A percentile compares a stretch with the other conserved stretches of the same genome.
Evolutionary conservation across 2,888 invertebrate species (phyloP).

Genomic region (Acutogordius australiensis): DNA sequence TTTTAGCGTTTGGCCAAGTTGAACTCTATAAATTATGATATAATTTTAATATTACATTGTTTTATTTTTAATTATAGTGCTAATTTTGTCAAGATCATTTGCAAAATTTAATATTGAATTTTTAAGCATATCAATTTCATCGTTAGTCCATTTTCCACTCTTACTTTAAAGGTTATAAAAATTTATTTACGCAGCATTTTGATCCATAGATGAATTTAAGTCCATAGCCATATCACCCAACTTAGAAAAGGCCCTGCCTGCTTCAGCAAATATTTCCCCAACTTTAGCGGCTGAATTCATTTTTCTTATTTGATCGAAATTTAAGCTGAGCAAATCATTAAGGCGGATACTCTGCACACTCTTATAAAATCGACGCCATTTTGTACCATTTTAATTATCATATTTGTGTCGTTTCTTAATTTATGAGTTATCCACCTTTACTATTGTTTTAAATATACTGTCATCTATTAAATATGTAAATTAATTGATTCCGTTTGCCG

Average conservation of each 20-base stretch:
- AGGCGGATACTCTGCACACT: too few species aligned
- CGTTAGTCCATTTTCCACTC: constrained; percentile 75
- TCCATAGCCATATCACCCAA: constrained; percentile 79
- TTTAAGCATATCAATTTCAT: constrained; percentile 78
- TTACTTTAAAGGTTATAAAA: neutral
- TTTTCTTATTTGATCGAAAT: too few species aligned
- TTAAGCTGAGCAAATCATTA: too few species aligned
- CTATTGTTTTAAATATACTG: too few species aligned
- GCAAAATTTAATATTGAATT: constrained; percentile 64
- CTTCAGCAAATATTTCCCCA: constrained; percentile 83
- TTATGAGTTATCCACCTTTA: too few species aligned
- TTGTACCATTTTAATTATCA: too few species aligned
- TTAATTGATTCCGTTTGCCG: too few species aligned
- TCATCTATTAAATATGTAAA: too few species aligned
- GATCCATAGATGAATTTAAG: constrained; percentile 56
- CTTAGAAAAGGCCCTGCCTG: constrained; percentile 72
- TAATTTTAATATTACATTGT: too few species aligned
- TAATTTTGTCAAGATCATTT: constrained; percentile 64
- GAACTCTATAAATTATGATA: neutral
- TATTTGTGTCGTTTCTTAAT: too few species aligned
- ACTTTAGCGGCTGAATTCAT: too few species aligned
- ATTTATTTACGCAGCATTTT: constrained; percentile 37
- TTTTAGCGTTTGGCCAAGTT: neutral
- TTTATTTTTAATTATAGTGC: constrained; percentile 61
- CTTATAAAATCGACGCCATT: too few species aligned